phyloP scores from a whole-genome alignment of 2,888 invertebrate genomes.

The Sceliomorpha sp. region DNA sequence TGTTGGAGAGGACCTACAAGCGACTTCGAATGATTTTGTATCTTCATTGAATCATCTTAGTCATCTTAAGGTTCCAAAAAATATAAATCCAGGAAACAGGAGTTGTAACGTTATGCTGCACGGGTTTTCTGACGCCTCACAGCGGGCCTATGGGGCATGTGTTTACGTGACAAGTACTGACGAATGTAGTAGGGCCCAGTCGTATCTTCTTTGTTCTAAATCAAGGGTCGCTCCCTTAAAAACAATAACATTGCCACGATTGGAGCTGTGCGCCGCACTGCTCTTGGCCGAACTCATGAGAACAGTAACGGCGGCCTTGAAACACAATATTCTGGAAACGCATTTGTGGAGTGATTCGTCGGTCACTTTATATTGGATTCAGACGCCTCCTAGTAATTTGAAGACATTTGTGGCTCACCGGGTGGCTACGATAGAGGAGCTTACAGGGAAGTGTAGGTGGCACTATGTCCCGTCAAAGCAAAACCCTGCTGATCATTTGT shows the following conservation, averaged over 20 bases:
- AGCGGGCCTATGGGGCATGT: conserved; percentile 1
- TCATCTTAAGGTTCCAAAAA: conserved; percentile 11
- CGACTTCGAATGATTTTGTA: conserved; percentile 7
- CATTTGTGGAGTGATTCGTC: conserved; percentile 23
- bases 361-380: conserved; percentile 26
- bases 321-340: background rate
- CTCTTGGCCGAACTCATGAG: background rate
- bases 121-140: conserved; percentile 53
- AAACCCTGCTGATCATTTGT: background rate
- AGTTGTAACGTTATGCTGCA: conserved; percentile 24
- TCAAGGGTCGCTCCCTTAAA: conserved; percentile 5
- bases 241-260: conserved; percentile 1
- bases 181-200: background rate
- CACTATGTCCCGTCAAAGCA: conserved; percentile 10
- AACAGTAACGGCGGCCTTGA: conserved; percentile 6
- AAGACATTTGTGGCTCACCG: conserved; percentile 12
- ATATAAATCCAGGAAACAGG: conserved; percentile 11
- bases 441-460: background rate
- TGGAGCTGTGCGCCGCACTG: conserved; percentile 1
- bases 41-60: background rate
- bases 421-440: conserved; percentile 12
- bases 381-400: conserved; percentile 12
- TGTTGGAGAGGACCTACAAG: background rate
- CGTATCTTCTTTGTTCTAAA: conserved; percentile 5
- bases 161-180: background rate